These are phyloP conservation scores for Aplidium turbinatum DNA, from an alignment of 23 tunicate genomes.

Conservation along the genomic window DNA sequence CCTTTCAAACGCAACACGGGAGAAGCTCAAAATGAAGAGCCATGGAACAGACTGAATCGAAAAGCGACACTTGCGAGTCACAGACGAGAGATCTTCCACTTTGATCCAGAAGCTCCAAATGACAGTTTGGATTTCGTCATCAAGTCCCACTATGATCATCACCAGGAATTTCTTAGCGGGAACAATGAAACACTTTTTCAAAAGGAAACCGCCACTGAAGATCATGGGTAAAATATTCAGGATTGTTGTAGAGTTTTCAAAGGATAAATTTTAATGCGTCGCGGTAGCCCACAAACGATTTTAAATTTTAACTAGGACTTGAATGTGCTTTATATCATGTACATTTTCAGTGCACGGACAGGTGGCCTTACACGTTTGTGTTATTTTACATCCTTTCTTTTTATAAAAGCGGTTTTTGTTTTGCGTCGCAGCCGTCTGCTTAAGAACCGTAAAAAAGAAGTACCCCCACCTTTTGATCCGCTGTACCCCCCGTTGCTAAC, in stretches of 20 bases:
- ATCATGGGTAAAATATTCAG: slow-evolving; percentile 53
- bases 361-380: too few relatives aligned
- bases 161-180: slow-evolving; percentile 68
- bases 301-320: background rate
- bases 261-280: background rate
- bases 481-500: slow-evolving; percentile 66
- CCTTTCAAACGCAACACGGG: slow-evolving; percentile 46
- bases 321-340: background rate
- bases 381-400: too few relatives aligned
- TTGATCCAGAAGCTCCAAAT: slow-evolving; percentile 83
- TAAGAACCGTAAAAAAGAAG: slow-evolving; percentile 80
- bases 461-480: slow-evolving; percentile 86
- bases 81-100: slow-evolving; percentile 68
- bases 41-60: slow-evolving; percentile 79
- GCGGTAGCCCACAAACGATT: too few relatives aligned
- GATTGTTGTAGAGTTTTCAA: background rate
- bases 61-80: slow-evolving; percentile 79
- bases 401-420: too few relatives aligned
- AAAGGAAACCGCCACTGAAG: slow-evolving; percentile 64
- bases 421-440: slow-evolving; percentile 66
- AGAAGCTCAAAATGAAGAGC: slow-evolving; percentile 60
- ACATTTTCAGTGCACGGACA: too few relatives aligned
- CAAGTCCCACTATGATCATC: slow-evolving; percentile 87
- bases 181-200: slow-evolving; percentile 69
- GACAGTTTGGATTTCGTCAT: slow-evolving; percentile 94